A percentile compares a stretch with the other conserved stretches of the same genome.
Conservation (phyloP, 92 coral and sea anemone species). For the Palythoa heliodiscus region DNA sequence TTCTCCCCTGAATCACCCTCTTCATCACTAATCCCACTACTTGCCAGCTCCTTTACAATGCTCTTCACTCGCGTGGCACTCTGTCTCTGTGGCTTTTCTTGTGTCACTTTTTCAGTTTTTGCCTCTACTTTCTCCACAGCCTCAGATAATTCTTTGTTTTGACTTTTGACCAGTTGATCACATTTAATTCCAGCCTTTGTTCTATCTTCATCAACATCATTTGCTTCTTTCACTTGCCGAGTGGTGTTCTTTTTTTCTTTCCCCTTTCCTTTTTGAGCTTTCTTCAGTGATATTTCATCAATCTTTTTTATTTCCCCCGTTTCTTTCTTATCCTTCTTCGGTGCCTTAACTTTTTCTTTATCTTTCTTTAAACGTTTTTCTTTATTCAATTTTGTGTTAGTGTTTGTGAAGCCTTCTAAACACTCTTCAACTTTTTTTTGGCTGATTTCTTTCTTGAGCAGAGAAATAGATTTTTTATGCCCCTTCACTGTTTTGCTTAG, state of each 20-base stretch:
- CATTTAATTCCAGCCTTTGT: background rate
- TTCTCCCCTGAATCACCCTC: slow-evolving; percentile 43
- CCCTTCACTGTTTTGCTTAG: background rate
- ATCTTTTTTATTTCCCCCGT: slow-evolving; percentile 32
- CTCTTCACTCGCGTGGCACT: slow-evolving; percentile 33
- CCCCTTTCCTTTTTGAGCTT: slow-evolving; percentile 27
- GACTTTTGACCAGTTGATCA: background rate
- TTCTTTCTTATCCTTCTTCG: slow-evolving; percentile 17
- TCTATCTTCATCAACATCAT: background rate
- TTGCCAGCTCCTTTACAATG: slow-evolving; percentile 31
- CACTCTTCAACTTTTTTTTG: background rate
- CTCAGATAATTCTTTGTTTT: background rate
- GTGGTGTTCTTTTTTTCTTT: background rate
- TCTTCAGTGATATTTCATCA: background rate
- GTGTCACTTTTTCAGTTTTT: background rate
- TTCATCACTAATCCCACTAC: background rate
- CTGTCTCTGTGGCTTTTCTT: slow-evolving; percentile 4
- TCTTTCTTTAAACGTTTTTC: slow-evolving; percentile 32
- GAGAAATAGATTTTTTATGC: background rate
- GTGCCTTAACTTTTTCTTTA: slow-evolving; percentile 14
- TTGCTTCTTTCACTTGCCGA: slow-evolving; percentile 1
- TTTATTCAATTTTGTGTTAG: background rate
- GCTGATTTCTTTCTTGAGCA: slow-evolving; percentile 6
- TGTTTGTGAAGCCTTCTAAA: background rate
- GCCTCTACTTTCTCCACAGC: background rate